Percentiles rank a stretch among this genome's conserved stretches.
Conservation (phyloP, 2,888 invertebrate genomes). For the Lycophotia porphyrea region DNA sequence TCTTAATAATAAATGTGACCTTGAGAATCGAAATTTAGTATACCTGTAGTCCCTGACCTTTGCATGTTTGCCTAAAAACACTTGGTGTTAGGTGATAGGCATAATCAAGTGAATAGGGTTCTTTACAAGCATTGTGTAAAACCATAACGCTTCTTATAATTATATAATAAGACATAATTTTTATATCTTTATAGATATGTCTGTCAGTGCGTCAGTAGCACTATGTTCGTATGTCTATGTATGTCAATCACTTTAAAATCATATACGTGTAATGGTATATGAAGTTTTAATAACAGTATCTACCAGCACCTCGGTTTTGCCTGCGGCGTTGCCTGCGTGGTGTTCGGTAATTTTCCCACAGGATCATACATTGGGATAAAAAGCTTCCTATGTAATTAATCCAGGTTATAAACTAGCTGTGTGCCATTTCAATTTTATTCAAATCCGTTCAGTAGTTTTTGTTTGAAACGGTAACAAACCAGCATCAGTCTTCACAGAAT, state of each 20-base stretch:
- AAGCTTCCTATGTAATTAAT: not conserved
- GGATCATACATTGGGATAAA: not conserved
- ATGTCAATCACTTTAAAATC: constrained; percentile 30
- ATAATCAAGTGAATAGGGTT: not conserved
- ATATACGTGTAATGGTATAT: not conserved
- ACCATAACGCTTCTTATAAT: not conserved
- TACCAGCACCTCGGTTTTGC: not conserved
- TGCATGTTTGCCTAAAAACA: not conserved
- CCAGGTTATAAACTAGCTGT: not conserved
- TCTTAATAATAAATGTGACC: not conserved
- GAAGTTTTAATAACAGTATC: not conserved
- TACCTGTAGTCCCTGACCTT: not conserved
- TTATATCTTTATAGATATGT: constrained; percentile 10
- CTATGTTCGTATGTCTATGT: not conserved
- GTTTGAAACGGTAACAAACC: not conserved
- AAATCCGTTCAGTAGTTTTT: not conserved
- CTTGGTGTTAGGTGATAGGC: not conserved
- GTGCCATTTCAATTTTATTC: not conserved
- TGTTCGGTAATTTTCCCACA: not conserved
- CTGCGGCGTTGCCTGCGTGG: not conserved
- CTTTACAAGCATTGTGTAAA: constrained; percentile 7
- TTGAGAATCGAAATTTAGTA: not conserved
- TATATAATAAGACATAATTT: not conserved
- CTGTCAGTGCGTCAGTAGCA: constrained; percentile 15
- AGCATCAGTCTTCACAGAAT: not conserved